A percentile compares a stretch with the other conserved stretches of the same genome.
Conservation (phyloP, 2,888 invertebrate species). For the Ophion ventricosus region DNA sequence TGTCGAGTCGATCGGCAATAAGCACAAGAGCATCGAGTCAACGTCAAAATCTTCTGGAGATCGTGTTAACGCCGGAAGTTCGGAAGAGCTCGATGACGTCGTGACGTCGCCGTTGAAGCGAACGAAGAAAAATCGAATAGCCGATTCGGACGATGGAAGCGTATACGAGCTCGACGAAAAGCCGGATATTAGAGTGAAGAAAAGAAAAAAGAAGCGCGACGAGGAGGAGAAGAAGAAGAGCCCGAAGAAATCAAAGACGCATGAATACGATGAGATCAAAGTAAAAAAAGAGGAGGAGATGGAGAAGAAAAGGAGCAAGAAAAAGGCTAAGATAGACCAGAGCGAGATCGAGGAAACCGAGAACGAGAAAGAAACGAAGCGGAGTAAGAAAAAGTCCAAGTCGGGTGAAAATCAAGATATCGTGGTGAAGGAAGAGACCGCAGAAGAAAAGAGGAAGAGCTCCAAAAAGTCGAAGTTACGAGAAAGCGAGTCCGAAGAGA, state of each 20-base stretch:
- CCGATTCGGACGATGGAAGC: constrained; percentile 44
- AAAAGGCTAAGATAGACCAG: not conserved
- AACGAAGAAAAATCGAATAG: constrained; percentile 56
- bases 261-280: not conserved
- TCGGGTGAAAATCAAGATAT: not conserved
- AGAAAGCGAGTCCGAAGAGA: not conserved
- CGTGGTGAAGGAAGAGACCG: constrained; percentile 31
- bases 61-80: not conserved
- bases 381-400: constrained; percentile 19
- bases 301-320: constrained; percentile 7
- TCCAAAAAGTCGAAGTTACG: not conserved
- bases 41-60: constrained; percentile 7
- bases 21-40: not conserved
- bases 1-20: not conserved
- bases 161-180: constrained; percentile 47
- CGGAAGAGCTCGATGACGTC: not conserved
- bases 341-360: not conserved
- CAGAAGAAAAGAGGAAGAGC: constrained; percentile 5
- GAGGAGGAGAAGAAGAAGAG: constrained; percentile 41
- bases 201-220: constrained; percentile 59
- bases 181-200: constrained; percentile 41
- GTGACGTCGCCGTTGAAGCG: constrained; percentile 38
- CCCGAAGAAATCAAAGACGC: not conserved
- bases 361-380: not conserved
- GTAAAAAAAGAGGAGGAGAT: constrained; percentile 22